These are phyloP conservation scores for Papilio dardanus DNA, from an alignment of 1,140 invertebrate genomes.

Conservation along the genomic window DNA sequence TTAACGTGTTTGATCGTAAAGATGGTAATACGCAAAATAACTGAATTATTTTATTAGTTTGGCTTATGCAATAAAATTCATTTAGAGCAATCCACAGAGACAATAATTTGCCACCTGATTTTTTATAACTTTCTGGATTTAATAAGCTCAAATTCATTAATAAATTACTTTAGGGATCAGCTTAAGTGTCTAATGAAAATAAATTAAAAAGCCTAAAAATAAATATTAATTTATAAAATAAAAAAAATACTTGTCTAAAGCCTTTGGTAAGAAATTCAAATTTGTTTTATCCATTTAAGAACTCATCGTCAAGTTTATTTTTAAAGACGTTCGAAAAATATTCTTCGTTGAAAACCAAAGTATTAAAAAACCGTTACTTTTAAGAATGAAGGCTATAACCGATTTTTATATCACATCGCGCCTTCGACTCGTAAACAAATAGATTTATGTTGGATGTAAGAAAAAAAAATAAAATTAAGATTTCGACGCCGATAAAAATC, in stretches of 20 bases:
- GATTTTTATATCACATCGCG: not conserved
- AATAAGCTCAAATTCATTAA: no score
- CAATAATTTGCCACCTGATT: no score
- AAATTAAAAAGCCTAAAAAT: no score
- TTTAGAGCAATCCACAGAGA: not conserved
- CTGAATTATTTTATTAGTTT: constrained; percentile 19
- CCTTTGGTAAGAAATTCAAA: no score
- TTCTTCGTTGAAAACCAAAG: not conserved
- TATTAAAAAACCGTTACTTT: constrained; percentile 13
- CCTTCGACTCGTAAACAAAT: constrained; percentile 18
- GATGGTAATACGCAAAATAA: not conserved
- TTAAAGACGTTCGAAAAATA: not conserved
- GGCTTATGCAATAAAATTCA: not conserved
- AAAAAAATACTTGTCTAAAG: no score
- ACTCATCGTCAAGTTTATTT: no score
- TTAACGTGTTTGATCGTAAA: not conserved
- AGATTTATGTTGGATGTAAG: constrained; percentile 4
- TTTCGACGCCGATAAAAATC: constrained; percentile 10
- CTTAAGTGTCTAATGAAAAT: no score
- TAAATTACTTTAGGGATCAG: no score
- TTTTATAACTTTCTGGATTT: no score
- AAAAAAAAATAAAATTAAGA: constrained; percentile 8
- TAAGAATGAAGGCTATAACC: not conserved
- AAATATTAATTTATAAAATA: no score
- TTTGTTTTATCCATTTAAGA: no score